Evolutionary conservation across 1,140 invertebrate genomes (phyloP).

Genomic region (Liolophura sinensis): DNA sequence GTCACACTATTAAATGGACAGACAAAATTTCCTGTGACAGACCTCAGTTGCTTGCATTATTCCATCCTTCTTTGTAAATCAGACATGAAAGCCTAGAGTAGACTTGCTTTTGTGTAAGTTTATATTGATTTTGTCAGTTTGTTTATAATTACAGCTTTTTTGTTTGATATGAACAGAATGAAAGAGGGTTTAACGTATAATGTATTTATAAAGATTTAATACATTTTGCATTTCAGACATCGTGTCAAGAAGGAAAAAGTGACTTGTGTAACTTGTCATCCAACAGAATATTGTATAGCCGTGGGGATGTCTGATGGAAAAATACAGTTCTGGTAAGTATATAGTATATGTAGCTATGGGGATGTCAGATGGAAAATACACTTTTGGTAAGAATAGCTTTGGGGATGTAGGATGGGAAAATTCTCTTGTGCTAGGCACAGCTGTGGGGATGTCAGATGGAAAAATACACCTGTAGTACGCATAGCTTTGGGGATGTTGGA

Average conservation of each 20-base stretch:
- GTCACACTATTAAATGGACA: too few relatives aligned
- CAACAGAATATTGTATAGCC: slow-evolving; percentile 68
- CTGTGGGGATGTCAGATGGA: not conserved
- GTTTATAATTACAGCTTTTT: not conserved
- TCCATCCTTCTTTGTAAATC: too few relatives aligned
- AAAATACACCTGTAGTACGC: slow-evolving; percentile 69
- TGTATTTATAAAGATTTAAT: too few relatives aligned
- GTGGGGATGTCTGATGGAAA: slow-evolving; percentile 73
- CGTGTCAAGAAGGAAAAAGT: slow-evolving; percentile 49
- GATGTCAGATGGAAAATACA: not conserved
- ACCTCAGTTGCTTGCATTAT: too few relatives aligned
- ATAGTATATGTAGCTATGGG: too few relatives aligned
- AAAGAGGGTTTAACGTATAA: not conserved
- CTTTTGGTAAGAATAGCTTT: not conserved
- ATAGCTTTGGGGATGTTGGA: slow-evolving; percentile 72
- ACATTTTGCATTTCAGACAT: slow-evolving; percentile 2
- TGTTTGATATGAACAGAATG: not conserved
- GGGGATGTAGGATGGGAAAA: not conserved
- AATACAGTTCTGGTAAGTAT: slow-evolving; percentile 69
- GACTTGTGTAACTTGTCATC: slow-evolving; percentile 74
- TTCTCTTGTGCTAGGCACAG: not conserved
- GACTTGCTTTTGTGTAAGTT: not conserved
- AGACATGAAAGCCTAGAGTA: not conserved
- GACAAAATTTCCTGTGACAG: too few relatives aligned
- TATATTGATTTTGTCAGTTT: too few relatives aligned